Percentiles rank a stretch among this genome's conserved stretches.
Conservation (phyloP, 2,797 vertebrate species). For the Pyrocephalus nanus region DNA sequence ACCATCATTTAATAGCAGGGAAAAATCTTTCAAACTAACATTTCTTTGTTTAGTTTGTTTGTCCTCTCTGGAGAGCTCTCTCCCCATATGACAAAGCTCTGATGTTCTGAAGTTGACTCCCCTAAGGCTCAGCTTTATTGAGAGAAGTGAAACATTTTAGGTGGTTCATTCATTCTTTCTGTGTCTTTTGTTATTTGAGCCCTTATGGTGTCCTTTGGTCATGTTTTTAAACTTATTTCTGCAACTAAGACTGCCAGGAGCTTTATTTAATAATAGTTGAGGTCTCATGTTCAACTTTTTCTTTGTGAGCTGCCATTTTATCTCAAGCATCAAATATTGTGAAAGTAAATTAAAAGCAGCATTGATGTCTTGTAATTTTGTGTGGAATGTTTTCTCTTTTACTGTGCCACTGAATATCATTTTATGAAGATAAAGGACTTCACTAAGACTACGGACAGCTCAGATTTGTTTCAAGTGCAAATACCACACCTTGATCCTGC, state of each 20-base stretch:
- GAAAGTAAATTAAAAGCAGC: slow-evolving; percentile 52
- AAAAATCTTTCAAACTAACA: slow-evolving; percentile 44
- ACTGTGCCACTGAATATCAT: background rate
- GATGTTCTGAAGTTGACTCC: slow-evolving; percentile 44
- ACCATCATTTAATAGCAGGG: slow-evolving; percentile 50
- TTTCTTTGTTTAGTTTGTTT: slow-evolving; percentile 56
- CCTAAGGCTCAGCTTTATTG: slow-evolving; percentile 67
- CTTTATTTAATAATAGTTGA: slow-evolving; percentile 63
- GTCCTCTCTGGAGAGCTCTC: slow-evolving; percentile 55
- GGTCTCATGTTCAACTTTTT: slow-evolving; percentile 41
- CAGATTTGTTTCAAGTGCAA: slow-evolving; percentile 20
- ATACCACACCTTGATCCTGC: background rate
- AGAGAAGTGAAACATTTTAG: slow-evolving; percentile 63
- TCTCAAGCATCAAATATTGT: slow-evolving; percentile 50
- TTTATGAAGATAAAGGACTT: slow-evolving; percentile 24
- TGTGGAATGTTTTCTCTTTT: slow-evolving; percentile 3
- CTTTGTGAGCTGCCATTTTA: slow-evolving; percentile 54
- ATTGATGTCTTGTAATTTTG: background rate
- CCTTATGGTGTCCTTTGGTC: slow-evolving; percentile 52
- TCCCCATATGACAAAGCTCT: slow-evolving; percentile 51
- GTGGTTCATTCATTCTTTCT: slow-evolving; percentile 69
- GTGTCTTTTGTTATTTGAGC: slow-evolving; percentile 58
- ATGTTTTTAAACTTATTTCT: slow-evolving; percentile 64
- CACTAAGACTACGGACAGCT: background rate
- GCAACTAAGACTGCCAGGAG: slow-evolving; percentile 46